Evolutionary conservation across 2,888 invertebrate genomes (phyloP).

Genomic region (Subacronicta megacephala): DNA sequence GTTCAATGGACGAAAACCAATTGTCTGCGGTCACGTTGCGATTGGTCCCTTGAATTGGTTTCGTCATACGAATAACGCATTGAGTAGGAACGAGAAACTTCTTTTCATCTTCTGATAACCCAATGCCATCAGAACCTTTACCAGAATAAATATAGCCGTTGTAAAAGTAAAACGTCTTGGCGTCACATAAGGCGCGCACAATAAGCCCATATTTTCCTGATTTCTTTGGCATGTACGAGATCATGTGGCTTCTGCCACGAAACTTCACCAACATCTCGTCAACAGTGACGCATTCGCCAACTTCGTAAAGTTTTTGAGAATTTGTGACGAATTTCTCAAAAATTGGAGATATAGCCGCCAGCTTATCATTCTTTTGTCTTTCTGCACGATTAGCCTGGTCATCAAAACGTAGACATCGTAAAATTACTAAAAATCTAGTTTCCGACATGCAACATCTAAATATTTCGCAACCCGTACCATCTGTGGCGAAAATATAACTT

Average conservation of each 20-base stretch:
- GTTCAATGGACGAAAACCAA: slow-evolving; percentile 15
- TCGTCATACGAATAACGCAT: slow-evolving; percentile 45
- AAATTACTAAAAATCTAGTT: slow-evolving; percentile 33
- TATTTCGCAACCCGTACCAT: slow-evolving; percentile 53
- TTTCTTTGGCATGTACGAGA: slow-evolving; percentile 52
- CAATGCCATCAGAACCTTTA: slow-evolving; percentile 13
- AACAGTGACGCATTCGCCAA: slow-evolving; percentile 46
- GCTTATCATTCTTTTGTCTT: slow-evolving; percentile 8
- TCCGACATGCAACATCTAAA: slow-evolving; percentile 48
- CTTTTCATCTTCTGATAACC: slow-evolving; percentile 40
- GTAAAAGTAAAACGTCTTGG: slow-evolving; percentile 15
- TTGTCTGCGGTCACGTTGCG: slow-evolving; percentile 51
- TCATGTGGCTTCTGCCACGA: slow-evolving; percentile 50
- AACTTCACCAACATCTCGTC: slow-evolving; percentile 54
- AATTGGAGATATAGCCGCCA: slow-evolving; percentile 20
- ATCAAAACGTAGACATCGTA: slow-evolving; percentile 16
- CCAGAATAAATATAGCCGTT: slow-evolving; percentile 23
- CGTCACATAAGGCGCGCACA: slow-evolving; percentile 16
- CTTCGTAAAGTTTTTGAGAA: slow-evolving; percentile 12
- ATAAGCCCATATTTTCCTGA: slow-evolving; percentile 18
- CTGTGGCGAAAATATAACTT: slow-evolving; percentile 42
- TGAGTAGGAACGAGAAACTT: slow-evolving; percentile 46
- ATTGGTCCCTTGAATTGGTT: slow-evolving; percentile 46
- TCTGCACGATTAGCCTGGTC: slow-evolving; percentile 18
- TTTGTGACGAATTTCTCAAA: slow-evolving; percentile 23